Base-by-base conservation (phyloP, 1,140 invertebrate genomes). In the Heliconius melpomene region DNA sequence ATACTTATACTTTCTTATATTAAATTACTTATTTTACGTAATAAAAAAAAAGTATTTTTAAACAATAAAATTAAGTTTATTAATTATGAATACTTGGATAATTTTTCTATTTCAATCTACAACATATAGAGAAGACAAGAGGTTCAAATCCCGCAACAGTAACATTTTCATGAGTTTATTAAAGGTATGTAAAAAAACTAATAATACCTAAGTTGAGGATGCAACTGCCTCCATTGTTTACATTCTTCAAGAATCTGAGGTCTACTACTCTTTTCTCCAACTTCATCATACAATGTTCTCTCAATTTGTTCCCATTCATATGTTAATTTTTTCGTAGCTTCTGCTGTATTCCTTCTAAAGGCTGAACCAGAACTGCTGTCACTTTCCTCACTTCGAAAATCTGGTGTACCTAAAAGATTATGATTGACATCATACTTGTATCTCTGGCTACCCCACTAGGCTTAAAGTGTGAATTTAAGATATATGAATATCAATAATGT, bases 221-320 rank as follows among this genome's bases (percentile, higher is more conserved):
- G 94, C 38, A 93, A 79, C 40, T 90, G 82, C 74, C 88, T 92
- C 94, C 94, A 95, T 75, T 95, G 94, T 60, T 91, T 89, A 83
- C 94, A 95, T 78, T 95, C 94, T 50, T 95, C 91, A 79, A 94
- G 84, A 23, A 95, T 91, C 18, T 91, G 88, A 52, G 90, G 90
- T 23, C 93, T 80, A 7, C 79, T 89, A 26, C 85, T 89, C 81
- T 94, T 94, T 70, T 93, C 92, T 7, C 94, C 94, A 9, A 92
- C 90, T 82, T 95, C 94, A 86, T 93, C 85, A 80, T 95, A 95
- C 2, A 95, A 79, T 23, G 93, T 94, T 78, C 93, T 90, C 81
- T 95, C 92, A 79, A 95, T 94, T 57, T 90, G 83, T n/a, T 91
- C 91, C 94, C 94, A 95, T 84, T 95, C 94, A 38, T 86, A 83